Evolutionary conservation across 2,797 vertebrate genomes (phyloP).

Genomic region (Poecilia picta): DNA sequence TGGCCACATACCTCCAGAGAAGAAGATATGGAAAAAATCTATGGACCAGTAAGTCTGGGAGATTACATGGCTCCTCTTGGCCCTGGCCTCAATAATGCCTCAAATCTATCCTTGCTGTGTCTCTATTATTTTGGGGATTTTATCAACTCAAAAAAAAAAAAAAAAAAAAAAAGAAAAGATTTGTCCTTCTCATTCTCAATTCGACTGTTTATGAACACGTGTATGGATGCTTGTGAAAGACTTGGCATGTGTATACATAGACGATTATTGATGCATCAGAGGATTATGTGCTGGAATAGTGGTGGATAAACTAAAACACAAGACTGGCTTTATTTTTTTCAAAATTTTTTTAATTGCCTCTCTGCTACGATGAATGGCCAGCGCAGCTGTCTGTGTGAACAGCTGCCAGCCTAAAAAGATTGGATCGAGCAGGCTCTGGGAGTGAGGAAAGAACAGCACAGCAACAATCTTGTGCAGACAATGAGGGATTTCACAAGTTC

Average conservation of each 20-base stretch:
- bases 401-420: conserved; percentile 80
- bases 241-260: conserved; percentile 36
- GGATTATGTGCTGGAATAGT: conserved; percentile 82
- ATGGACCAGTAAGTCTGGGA: conserved; percentile 69
- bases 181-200: conserved; percentile 31
- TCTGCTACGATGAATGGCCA: conserved; percentile 69
- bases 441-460: conserved; percentile 60
- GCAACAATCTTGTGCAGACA: conserved; percentile 68
- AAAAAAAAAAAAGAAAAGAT: conserved; percentile 52
- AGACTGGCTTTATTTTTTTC: conserved; percentile 80
- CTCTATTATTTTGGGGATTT: conserved; percentile 66
- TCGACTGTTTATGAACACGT: conserved; percentile 33
- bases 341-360: conserved; percentile 69
- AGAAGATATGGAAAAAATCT: conserved; percentile 84
- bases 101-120: conserved; percentile 74
- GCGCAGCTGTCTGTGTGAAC: conserved; percentile 82
- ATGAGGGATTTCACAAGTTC: conserved; percentile 72
- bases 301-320: conserved; percentile 84
- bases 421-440: conserved; percentile 59
- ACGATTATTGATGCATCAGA: conserved; percentile 42
- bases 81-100: conserved; percentile 68
- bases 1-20: conserved; percentile 74
- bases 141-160: conserved; percentile 64
- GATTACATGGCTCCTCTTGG: conserved; percentile 81
- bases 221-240: conserved; percentile 25